A percentile compares a stretch with the other conserved stretches of the same genome.
Conservation (phyloP, 1,140 invertebrate species). For the Conus ventricosus region DNA sequence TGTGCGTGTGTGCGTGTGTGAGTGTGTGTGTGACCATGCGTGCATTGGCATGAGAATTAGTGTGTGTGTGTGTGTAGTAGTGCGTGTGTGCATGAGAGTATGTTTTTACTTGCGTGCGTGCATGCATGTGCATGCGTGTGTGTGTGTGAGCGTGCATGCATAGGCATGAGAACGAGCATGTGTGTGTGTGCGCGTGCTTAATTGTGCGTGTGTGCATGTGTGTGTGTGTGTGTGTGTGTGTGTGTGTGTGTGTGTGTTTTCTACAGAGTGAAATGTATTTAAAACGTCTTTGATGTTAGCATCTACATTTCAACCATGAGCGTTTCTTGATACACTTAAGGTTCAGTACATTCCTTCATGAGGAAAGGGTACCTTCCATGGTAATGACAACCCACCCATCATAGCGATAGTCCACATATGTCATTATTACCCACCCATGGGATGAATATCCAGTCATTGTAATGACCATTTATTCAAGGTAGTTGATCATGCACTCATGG, state of each 20-base stretch:
- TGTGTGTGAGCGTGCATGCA: too few relatives aligned
- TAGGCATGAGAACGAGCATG: not conserved
- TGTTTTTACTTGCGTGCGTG: not conserved
- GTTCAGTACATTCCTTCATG: not conserved
- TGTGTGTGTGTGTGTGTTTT: not conserved
- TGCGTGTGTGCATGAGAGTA: not conserved
- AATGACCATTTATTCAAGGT: too few relatives aligned
- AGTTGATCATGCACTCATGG: too few relatives aligned
- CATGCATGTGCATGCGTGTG: not conserved
- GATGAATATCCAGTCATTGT: too few relatives aligned
- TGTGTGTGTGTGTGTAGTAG: too few relatives aligned
- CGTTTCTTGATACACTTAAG: too few relatives aligned
- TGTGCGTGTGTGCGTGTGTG: too few relatives aligned
- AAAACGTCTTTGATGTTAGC: too few relatives aligned
- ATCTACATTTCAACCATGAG: not conserved
- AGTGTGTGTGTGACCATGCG: not conserved
- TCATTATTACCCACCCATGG: too few relatives aligned
- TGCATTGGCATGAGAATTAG: not conserved
- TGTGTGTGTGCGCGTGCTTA: not conserved
- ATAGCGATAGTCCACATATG: too few relatives aligned
- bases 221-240: conserved; percentile 17
- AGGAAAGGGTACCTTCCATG: not conserved
- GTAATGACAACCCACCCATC: too few relatives aligned
- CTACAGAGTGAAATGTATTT: not conserved
- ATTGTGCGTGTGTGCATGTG: too few relatives aligned